Evolutionary conservation across 37 sponge, comb jelly and placozoan genomes (phyloP), one percentile per base, ranked within the genome.

Genomic region (Aplysina aerophoba): DNA sequence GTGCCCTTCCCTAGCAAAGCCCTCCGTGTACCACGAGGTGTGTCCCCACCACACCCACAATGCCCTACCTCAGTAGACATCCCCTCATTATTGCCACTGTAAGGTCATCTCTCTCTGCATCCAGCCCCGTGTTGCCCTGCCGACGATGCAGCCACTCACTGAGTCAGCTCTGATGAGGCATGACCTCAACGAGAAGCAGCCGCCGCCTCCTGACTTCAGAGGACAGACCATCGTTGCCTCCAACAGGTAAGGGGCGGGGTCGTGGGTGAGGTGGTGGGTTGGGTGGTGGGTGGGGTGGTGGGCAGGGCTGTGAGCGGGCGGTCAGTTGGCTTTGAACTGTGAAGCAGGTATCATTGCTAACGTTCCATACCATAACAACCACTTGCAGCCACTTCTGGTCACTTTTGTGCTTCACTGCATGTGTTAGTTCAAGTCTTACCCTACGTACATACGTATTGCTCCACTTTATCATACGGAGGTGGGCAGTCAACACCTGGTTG

Each of bases 1-100:
- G 40, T 53, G 85, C 15, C 89, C 84, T 15, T 35, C 62, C 13
- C 66, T 89, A 27, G 80, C 90, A 16, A 86, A 87, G 31, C 85
- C 87, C 4, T 93, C 93, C 21, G 82, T 93, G 1, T 92, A 92
- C 53, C 92, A 92, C 53, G 73, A 88, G 82, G 92, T 92, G 71
- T 12, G 63, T 25, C n/a, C 4, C 25, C 59, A 81, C 11, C 81
- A 80, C 27, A 56, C 25, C 14, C 11, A 36, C n/a, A 19, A 2
- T 3, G 22, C n/a, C 24, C 11, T 44, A 60, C 39, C 30, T 35
- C 59, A 22, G 4, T 39, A 20, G 0, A 30, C 21, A 20, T 1
- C 82, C 38, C 27, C 17, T 19, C 15, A 4, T 59, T 81, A 30
- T 81, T 30, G n/a, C 20, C 36, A 12, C 50, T 55, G 14, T 53